phyloP scores from a whole-genome alignment of 2,797 vertebrate genomes.

The Cryptoprocta ferox region DNA sequence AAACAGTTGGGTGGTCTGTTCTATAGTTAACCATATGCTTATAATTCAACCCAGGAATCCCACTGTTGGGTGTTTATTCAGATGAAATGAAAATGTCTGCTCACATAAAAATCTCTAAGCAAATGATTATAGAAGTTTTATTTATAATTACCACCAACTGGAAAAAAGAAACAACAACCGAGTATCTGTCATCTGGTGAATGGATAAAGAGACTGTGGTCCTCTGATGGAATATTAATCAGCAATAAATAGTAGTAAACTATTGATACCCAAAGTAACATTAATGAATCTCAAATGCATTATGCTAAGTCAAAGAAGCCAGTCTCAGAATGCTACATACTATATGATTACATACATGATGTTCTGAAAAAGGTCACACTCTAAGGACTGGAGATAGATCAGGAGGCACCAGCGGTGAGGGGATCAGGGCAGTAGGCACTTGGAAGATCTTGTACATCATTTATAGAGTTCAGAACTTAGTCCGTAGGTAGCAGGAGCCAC shows the following conservation, averaged over 20 bases:
- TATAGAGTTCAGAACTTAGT: neutral
- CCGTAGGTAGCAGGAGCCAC: neutral
- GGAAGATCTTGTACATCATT: neutral
- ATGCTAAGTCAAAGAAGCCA: neutral
- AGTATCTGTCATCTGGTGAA: neutral
- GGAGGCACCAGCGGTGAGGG: neutral
- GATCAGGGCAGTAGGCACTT: neutral
- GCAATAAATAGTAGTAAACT: neutral
- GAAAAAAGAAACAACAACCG: neutral
- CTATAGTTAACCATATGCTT: neutral
- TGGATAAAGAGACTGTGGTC: neutral
- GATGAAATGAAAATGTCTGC: neutral
- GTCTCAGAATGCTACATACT: neutral
- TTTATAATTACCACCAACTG: neutral
- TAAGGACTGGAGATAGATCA: neutral
- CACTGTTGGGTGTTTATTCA: neutral
- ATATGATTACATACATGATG: neutral
- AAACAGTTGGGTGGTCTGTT: neutral
- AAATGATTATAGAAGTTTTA: neutral
- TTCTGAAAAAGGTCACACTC: neutral
- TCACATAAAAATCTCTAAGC: neutral
- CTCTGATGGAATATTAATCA: neutral
- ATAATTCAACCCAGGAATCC: neutral
- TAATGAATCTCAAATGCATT: neutral
- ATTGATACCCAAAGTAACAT: neutral